Percentiles rank a stretch among this genome's conserved stretches.
Evolutionary conservation across 23 tunicate species (phyloP).

Genomic region (Trididemnum miniatum): DNA sequence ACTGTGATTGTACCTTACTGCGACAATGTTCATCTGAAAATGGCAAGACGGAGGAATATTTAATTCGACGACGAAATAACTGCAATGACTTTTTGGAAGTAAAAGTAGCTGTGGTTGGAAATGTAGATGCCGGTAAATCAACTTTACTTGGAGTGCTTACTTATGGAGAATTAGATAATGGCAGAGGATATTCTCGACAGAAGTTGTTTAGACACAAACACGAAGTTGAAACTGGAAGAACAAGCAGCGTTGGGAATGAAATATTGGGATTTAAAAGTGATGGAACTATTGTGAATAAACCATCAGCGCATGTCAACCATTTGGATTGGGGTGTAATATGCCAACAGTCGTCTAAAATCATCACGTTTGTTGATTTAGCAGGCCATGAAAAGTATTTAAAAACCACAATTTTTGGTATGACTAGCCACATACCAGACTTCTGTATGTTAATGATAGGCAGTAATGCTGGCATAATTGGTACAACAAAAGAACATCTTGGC

Average conservation of each 20-base stretch:
- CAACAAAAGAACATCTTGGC: constrained; percentile 98
- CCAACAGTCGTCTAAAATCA: constrained; percentile 87
- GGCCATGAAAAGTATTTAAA: constrained; percentile 97
- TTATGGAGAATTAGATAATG: constrained; percentile 97
- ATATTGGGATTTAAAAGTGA: constrained; percentile 88
- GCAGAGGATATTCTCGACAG: constrained; percentile 95
- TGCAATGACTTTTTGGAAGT: constrained; percentile 90
- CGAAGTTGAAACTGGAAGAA: constrained; percentile 96
- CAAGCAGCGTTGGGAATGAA: constrained; percentile 98
- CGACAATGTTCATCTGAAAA: constrained; percentile 48
- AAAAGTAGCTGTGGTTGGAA: constrained; percentile 98
- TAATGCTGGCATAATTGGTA: constrained; percentile 99
- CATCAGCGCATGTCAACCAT: constrained; percentile 59
- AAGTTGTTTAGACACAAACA: constrained; percentile 99
- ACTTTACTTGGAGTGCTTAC: constrained; percentile 96
- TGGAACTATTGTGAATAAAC: constrained; percentile 75
- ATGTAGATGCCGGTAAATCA: constrained; percentile 99
- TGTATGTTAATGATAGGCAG: constrained; percentile 98
- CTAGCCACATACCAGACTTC: constrained; percentile 98
- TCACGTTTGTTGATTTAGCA: constrained; percentile 98
- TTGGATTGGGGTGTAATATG: constrained; percentile 94
- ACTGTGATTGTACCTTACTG: constrained; percentile 84
- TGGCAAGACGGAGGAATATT: constrained; percentile 74
- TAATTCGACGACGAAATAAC: constrained; percentile 65
- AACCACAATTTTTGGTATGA: constrained; percentile 99